Evolutionary conservation across 2,888 invertebrate species (phyloP), one percentile per base, ranked within the genome.

Genomic region (Brassicogethes aeneus): DNA sequence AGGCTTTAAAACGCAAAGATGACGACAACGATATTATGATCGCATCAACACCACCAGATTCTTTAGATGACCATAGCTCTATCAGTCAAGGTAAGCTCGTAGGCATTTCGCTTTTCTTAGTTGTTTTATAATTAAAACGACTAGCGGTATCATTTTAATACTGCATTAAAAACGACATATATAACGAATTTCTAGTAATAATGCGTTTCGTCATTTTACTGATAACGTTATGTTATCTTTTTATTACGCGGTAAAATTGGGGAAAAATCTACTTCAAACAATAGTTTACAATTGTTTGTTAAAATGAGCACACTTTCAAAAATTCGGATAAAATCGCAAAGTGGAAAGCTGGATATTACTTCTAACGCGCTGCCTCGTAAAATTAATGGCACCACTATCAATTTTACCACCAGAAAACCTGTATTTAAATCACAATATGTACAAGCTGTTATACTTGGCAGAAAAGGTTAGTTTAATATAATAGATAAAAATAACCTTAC

Each of bases 1-100:
- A 72, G 72, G 71, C 70, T 34, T 56, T 71, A 47, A 70, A 65
- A 54, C 65, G 68, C 51, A 70, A 70, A 54, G 70, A 70, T 34
- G 68, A 67, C 43, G 69, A 68, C 48, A 62, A 57, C 52, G 67
- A 69, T 54, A 63, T 66, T 51, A 62, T 66, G 54, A 70, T 65
- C 52, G 60, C 60, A 40, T 67, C 71, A 42, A 70, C 71, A 37
- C 70, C 70, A 17, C 69, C 71, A 10, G 71, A 68, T 46, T 69
- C 70, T 33, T 55, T 67, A 37, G 62, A 62, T 36, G 69, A 68
- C 41, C 60, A 61, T 31, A 66, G 67, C 50, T 54, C 60, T 42
- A 64, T 64, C 40, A 69, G 68, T 57, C 70, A 70, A 66, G 70
- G 72, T 71, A 61, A 65, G 66, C 52, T 40, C 35, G 16, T 36